These are phyloP conservation scores for Geotria australis DNA, from an alignment of 2,797 vertebrate species.

Conservation along the genomic window DNA sequence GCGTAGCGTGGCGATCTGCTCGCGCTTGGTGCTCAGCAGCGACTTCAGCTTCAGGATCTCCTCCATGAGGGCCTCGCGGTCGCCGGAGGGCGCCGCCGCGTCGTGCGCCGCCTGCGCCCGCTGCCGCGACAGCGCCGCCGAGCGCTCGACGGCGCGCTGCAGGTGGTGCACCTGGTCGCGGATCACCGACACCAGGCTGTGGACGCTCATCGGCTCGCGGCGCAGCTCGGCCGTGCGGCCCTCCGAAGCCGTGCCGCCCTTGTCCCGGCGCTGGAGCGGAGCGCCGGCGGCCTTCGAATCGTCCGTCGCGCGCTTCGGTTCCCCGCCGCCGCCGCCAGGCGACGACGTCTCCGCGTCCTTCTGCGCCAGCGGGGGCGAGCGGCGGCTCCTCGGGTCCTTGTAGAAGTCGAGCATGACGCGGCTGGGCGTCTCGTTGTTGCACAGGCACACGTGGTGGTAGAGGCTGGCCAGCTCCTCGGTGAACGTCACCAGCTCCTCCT, in stretches of 20 bases:
- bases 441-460: conserved; percentile 86
- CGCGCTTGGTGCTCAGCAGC: conserved; percentile 75
- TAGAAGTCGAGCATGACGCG: conserved; percentile 97
- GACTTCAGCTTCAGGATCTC: conserved; percentile 91
- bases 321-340: conserved; percentile 18
- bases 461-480: conserved; percentile 92
- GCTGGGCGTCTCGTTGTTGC: conserved; percentile 92
- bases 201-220: conserved; percentile 95
- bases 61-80: conserved; percentile 87
- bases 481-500: conserved; percentile 84
- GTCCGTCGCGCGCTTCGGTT: conserved; percentile 25
- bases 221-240: conserved; percentile 49
- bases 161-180: conserved; percentile 93
- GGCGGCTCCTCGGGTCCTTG: conserved; percentile 47
- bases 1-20: conserved; percentile 80
- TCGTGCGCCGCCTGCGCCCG: conserved; percentile 61
- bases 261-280: conserved; percentile 29
- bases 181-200: conserved; percentile 93
- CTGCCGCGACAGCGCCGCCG: conserved; percentile 66
- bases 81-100: conserved; percentile 65
- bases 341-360: conserved; percentile 24
- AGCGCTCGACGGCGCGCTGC: conserved; percentile 80
- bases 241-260: conserved; percentile 21
- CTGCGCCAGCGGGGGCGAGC: conserved; percentile 53
- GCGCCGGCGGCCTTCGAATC: conserved; percentile 16